A percentile compares a stretch with the other conserved stretches of the same genome.
Evolutionary conservation across 2,797 vertebrate genomes (phyloP).

Genomic region (Bovichtus variegatus): DNA sequence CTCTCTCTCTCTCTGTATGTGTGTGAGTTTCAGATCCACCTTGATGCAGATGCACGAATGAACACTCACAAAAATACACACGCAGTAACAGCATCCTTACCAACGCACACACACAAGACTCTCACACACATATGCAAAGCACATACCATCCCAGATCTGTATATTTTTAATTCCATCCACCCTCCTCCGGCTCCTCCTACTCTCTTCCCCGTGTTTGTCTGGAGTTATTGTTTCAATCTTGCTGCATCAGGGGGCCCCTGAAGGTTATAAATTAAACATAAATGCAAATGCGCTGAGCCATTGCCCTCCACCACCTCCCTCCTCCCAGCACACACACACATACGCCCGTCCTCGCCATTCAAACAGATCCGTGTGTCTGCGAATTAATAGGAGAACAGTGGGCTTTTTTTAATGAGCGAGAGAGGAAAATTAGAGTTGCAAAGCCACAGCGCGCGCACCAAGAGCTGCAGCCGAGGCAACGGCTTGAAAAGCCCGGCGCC

Average conservation of each 20-base stretch:
- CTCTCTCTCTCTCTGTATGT: constrained; percentile 55
- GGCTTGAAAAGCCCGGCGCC: constrained; percentile 80
- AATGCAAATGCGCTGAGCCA: constrained; percentile 89
- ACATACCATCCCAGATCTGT: constrained; percentile 78
- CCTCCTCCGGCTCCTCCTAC: constrained; percentile 79
- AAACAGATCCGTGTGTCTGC: constrained; percentile 87
- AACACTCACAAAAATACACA: constrained; percentile 43
- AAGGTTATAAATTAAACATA: constrained; percentile 91
- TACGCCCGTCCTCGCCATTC: constrained; percentile 79
- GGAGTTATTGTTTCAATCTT: constrained; percentile 88
- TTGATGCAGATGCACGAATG: constrained; percentile 64
- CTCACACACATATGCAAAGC: constrained; percentile 65
- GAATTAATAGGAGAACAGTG: constrained; percentile 88
- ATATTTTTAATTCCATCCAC: constrained; percentile 82
- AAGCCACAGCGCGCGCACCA: constrained; percentile 80
- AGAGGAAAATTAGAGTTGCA: constrained; percentile 83
- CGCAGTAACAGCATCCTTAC: constrained; percentile 42
- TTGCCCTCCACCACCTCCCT: constrained; percentile 83
- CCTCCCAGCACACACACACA: constrained; percentile 34
- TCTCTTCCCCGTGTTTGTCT: constrained; percentile 82
- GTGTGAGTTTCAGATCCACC: constrained; percentile 46
- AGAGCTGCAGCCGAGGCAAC: constrained; percentile 81
- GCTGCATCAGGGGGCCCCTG: constrained; percentile 88
- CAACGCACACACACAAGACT: not conserved
- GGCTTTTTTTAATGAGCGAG: constrained; percentile 86